Conservation (phyloP, 1,140 invertebrate genomes). For the Ceratina calcarata region DNA sequence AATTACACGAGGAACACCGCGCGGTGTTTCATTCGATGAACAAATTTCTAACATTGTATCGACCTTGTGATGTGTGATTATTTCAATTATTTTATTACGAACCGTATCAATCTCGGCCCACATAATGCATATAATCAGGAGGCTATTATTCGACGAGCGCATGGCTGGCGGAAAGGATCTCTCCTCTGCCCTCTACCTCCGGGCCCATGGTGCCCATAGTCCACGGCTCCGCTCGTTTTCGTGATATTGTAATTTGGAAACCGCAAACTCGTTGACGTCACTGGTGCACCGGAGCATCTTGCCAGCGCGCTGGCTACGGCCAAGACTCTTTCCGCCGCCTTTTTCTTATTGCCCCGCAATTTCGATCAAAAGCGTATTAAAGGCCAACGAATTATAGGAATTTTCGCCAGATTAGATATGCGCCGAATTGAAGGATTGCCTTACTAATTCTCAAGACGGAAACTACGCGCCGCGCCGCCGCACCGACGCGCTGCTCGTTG, state of each 20-base stretch:
- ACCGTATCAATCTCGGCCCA: slow-evolving; percentile 71
- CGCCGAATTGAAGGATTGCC: slow-evolving; percentile 63
- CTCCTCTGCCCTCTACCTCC: slow-evolving; percentile 9
- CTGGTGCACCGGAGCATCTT: slow-evolving; percentile 62
- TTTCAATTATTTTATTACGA: slow-evolving; percentile 78
- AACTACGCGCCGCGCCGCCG: slow-evolving; percentile 25
- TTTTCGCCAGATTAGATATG: slow-evolving; percentile 62
- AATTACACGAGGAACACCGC: not conserved
- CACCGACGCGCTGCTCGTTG: slow-evolving; percentile 41
- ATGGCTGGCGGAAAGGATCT: slow-evolving; percentile 47
- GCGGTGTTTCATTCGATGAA: slow-evolving; percentile 20
- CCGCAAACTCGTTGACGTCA: slow-evolving; percentile 72
- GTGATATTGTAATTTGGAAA: slow-evolving; percentile 75
- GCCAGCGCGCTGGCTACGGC: slow-evolving; percentile 42
- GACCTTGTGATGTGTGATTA: slow-evolving; percentile 71
- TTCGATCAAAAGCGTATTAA: slow-evolving; percentile 66
- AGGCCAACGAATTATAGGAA: slow-evolving; percentile 66
- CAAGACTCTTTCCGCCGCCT: slow-evolving; percentile 1
- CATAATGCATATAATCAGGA: slow-evolving; percentile 75
- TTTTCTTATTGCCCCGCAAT: slow-evolving; percentile 44
- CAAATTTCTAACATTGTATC: slow-evolving; percentile 49
- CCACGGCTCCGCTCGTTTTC: slow-evolving; percentile 62
- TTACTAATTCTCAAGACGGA: slow-evolving; percentile 59
- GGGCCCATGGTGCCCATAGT: slow-evolving; percentile 37
- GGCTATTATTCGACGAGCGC: slow-evolving; percentile 66